Percentiles rank a stretch among this genome's conserved stretches.
Conservation (phyloP, 2,888 invertebrate species). For the Melolontha melolontha region DNA sequence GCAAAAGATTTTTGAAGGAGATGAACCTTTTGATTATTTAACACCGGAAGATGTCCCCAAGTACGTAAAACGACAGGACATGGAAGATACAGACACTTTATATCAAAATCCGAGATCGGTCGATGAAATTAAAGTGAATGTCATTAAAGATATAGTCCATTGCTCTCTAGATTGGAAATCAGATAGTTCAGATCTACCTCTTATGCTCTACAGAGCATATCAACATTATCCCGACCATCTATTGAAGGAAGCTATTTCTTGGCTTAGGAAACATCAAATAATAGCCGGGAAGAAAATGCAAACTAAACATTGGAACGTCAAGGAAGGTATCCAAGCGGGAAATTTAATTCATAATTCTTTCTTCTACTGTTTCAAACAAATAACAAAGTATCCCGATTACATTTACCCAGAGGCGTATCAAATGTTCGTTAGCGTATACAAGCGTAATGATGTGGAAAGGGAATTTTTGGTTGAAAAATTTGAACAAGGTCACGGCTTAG, state of each 20-base stretch:
- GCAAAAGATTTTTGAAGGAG: conserved; percentile 42
- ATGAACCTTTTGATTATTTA: conserved; percentile 34
- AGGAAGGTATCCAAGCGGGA: conserved; percentile 53
- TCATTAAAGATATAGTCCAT: conserved; percentile 73
- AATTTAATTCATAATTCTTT: conserved; percentile 50
- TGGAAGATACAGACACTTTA: conserved; percentile 34
- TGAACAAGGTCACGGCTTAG: conserved; percentile 66
- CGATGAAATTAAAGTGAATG: conserved; percentile 68
- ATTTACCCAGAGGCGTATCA: conserved; percentile 63
- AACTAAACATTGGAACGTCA: conserved; percentile 26
- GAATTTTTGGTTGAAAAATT: conserved; percentile 45
- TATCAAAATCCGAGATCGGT: conserved; percentile 64
- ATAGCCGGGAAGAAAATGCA: conserved; percentile 67
- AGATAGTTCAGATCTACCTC: conserved; percentile 74
- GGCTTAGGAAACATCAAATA: conserved; percentile 72
- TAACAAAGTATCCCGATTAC: conserved; percentile 66
- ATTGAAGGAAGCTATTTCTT: conserved; percentile 71
- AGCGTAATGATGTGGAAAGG: conserved; percentile 42
- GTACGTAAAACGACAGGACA: conserved; percentile 8
- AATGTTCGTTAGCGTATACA: conserved; percentile 45
- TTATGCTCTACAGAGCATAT: conserved; percentile 78
- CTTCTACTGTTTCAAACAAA: conserved; percentile 54
- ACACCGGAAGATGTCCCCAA: conserved; percentile 18
- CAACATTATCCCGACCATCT: conserved; percentile 77
- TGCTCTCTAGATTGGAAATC: conserved; percentile 73